Conservation (phyloP, 2,113 vertebrate species). For the Pungitius pungitius region DNA sequence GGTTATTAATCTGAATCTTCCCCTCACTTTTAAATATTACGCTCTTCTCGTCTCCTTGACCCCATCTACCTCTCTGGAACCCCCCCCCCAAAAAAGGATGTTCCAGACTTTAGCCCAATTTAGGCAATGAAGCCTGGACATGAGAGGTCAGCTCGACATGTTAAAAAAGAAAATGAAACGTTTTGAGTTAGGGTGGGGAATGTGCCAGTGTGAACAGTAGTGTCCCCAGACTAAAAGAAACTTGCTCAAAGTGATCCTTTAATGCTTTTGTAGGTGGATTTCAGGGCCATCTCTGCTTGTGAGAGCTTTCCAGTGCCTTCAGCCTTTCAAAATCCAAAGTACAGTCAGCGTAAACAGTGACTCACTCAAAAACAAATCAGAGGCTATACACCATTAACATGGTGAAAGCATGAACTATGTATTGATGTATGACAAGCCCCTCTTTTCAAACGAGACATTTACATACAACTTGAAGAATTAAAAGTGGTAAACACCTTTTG, state of each 20-base stretch:
- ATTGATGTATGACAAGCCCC: constrained; percentile 18
- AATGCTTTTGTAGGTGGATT: constrained; percentile 57
- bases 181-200: constrained; percentile 29
- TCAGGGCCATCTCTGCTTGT: constrained; percentile 43
- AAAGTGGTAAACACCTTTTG: constrained; percentile 44
- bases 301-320: constrained; percentile 28
- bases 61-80: constrained; percentile 24
- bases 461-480: neutral
- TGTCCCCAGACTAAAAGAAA: constrained; percentile 35
- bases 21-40: neutral
- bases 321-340: constrained; percentile 42
- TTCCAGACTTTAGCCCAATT: constrained; percentile 44
- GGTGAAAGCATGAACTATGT: constrained; percentile 20
- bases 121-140: constrained; percentile 23
- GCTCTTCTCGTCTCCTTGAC: constrained; percentile 4
- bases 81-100: constrained; percentile 25
- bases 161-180: constrained; percentile 48
- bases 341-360: constrained; percentile 47
- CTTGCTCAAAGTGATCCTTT: constrained; percentile 45
- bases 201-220: constrained; percentile 6
- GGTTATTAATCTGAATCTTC: constrained; percentile 13
- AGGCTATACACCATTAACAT: constrained; percentile 25
- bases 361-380: constrained; percentile 53
- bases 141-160: constrained; percentile 29
- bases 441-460: neutral